Evolutionary conservation across 1,140 invertebrate genomes (phyloP), one percentile per base, ranked within the genome.

Genomic region (Drosophila sucinea): DNA sequence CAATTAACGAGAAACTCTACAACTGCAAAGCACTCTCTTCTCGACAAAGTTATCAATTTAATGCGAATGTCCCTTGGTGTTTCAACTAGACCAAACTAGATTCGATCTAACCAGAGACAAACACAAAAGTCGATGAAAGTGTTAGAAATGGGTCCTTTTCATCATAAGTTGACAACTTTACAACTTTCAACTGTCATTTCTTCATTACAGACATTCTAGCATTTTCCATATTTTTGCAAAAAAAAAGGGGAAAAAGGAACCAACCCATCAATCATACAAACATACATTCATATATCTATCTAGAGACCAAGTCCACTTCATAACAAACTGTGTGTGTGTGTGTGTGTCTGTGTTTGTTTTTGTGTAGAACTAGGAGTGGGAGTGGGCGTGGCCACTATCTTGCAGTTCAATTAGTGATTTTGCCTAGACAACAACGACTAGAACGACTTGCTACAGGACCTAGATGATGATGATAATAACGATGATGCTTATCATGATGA

Each of bases 321-420:
- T 51, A 27, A 47, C 44, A 47, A 47, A 47, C 2, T 1, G 4
- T 47, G 44, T 47, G 44, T 27, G 23, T 27, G 44, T 51, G 44
- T 51, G 4, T 17, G 44, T 51, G n/a, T 33, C 17, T 17, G 17
- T 17, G 17, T 17, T 17, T 17, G 17, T 17, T 17, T 17, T 17
- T 38, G 35, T 38, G 32, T 33, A 1, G 3, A 5, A 4, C 1
- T 4, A 1, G 32, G 32, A 4, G 32, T 33, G 5, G 32, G 32
- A 4, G 17, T 23, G n/a, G 38, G 44, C 60, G 32, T 11, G 41
- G 29, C 29, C 40, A 25, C 32, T n/a, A 17, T 29, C 35, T 30
- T 4, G 7, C 44, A 41, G 72, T 75, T 76, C 72, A 75, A 76
- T 76, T 76, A 76, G 72, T 75, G 54, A 69, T 76, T 76, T 73